A percentile compares a stretch with the other conserved stretches of the same genome.
These are phyloP conservation scores for Morpho deidamia DNA, from an alignment of 2,888 invertebrate species.

Conservation along the genomic window DNA sequence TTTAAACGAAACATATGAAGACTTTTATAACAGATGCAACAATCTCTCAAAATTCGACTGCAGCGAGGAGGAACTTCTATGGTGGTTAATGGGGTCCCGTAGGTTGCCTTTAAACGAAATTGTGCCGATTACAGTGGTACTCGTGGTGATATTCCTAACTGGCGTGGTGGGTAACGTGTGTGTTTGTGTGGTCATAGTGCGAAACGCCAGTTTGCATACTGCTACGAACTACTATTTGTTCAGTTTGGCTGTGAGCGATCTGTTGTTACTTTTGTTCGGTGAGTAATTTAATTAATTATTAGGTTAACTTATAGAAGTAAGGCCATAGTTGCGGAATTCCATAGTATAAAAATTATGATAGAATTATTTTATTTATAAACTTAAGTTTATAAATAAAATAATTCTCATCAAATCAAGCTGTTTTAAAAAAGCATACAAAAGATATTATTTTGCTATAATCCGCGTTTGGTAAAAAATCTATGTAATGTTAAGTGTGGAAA, in stretches of 20 bases:
- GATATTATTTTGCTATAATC: no score
- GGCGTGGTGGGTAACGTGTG: conserved; percentile 91
- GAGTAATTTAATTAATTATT: conserved; percentile 45
- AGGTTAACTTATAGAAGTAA: no score
- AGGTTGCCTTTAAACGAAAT: conserved; percentile 77
- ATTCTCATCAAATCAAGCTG: no score
- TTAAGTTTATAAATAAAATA: no score
- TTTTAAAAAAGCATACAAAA: no score
- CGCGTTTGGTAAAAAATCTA: no score
- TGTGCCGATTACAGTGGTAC: conserved; percentile 82
- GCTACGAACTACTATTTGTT: conserved; percentile 95
- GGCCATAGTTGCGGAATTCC: no score
- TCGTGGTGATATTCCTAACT: conserved; percentile 88
- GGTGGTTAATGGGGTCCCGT: conserved; percentile 80
- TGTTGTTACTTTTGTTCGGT: conserved; percentile 89
- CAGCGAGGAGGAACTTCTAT: conserved; percentile 78
- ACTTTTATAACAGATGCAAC: conserved; percentile 65
- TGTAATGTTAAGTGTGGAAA: no score
- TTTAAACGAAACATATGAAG: conserved; percentile 56
- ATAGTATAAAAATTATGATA: no score
- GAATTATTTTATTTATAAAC: no score
- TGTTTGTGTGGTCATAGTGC: conserved; percentile 91
- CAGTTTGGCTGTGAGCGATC: conserved; percentile 92
- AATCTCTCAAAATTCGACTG: conserved; percentile 75
- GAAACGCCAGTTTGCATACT: conserved; percentile 89